Base-by-base conservation (phyloP, 2,888 invertebrate species). In the Acrobasis repandana region DNA sequence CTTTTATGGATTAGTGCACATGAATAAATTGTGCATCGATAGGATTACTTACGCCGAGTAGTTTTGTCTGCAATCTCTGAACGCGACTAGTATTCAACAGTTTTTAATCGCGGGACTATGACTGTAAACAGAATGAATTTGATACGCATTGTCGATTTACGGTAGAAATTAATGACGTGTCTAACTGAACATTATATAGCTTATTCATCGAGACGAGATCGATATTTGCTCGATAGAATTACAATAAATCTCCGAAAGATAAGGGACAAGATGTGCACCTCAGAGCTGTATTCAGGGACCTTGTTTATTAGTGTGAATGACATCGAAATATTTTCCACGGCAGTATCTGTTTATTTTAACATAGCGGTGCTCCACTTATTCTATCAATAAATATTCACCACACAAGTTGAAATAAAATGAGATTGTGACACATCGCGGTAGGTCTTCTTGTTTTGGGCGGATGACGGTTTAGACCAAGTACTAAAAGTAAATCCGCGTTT, bases 11-110 rank as follows among this genome's bases (percentile, higher is more conserved):
- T 10, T n/a, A n/a, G 43, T 43, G 43, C 43, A 43, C 43, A 43
- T 43, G n/a, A 43, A 43, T 43, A 43, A 43, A 43, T 43, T 43
- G 43, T 43, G 43, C 43, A 43, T 43, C 43, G 43, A 43, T 14
- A 43, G 11, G n/a, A 14, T 11, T 43, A 3, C n/a, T 43, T 14
- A 43, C 14, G 43, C 43, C 14, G 14, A 14, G 38, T 11, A 38
- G 2, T 36, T 1, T 38, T 38, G 38, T 38, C 1, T 38, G 9
- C 10, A 38, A 38, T 14, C 3, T 43, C n/a, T n/a, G 14, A 43
- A 43, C n/a, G 14, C 14, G 14, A 43, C 6, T 43, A 28, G 20
- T 20, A 20, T 20, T n/a, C n/a, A n/a, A n/a, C n/a, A n/a, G 9
- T 36, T 36, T 36, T 2, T 36, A 36, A 36, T 36, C 3, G 36